Evolutionary conservation across 2,113 vertebrate genomes (phyloP).

Genomic region (Bubalus kerabau): DNA sequence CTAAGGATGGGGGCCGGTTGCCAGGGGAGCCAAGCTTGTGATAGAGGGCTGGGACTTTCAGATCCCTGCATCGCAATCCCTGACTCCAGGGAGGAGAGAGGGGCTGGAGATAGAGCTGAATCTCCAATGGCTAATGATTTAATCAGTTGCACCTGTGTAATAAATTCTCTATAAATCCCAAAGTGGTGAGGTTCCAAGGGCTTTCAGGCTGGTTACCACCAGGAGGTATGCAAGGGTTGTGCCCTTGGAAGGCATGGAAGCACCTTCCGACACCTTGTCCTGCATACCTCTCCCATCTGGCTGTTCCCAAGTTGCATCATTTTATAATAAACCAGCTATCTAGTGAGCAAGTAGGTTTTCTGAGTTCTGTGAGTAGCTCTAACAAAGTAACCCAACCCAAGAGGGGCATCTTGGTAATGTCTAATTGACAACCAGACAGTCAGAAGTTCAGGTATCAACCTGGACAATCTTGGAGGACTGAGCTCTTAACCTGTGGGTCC

Average conservation of each 20-base stretch:
- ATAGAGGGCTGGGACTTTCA: background rate
- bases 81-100: background rate
- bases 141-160: background rate
- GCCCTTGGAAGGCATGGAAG: background rate
- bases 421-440: background rate
- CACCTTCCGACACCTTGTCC: background rate
- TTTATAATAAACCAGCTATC: background rate
- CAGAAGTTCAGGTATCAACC: background rate
- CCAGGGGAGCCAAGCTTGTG: background rate
- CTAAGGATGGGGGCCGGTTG: background rate
- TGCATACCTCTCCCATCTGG: background rate
- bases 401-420: background rate
- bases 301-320: background rate
- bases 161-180: background rate
- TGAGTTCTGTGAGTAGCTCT: background rate
- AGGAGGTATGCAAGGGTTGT: background rate
- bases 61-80: fast-evolving
- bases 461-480: background rate
- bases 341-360: too few species aligned
- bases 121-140: background rate
- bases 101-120: background rate
- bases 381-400: background rate
- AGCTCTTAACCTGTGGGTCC: background rate
- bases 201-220: background rate
- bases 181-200: background rate